A percentile compares a stretch with the other conserved stretches of the same genome.
Evolutionary conservation across 1,140 invertebrate genomes (phyloP).

Genomic region (Subanguina moxae): DNA sequence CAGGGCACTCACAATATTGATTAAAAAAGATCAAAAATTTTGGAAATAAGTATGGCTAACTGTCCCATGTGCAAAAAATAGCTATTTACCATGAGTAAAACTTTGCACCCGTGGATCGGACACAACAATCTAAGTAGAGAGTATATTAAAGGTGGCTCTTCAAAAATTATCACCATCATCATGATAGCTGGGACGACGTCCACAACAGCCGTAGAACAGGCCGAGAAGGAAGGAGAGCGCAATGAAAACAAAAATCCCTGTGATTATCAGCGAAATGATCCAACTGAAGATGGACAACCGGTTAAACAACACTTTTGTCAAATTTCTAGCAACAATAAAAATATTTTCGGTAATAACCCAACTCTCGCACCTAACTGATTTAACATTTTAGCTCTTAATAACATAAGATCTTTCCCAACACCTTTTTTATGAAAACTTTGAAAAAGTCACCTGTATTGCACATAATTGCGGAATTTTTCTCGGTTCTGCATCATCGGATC

Average conservation of each 20-base stretch:
- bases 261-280: conserved; percentile 47
- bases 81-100: conserved; percentile 52
- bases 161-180: conserved; percentile 37
- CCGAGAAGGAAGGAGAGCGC: conserved; percentile 52
- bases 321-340: too few species aligned
- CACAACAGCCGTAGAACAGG: conserved; percentile 57
- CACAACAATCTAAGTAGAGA: conserved; percentile 46
- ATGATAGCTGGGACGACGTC: conserved; percentile 52
- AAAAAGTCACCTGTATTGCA: conserved; percentile 20
- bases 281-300: too few species aligned
- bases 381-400: too few species aligned
- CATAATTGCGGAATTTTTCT: conserved; percentile 16
- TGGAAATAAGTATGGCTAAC: too few species aligned
- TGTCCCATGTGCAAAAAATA: conserved; percentile 14
- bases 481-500: conserved; percentile 30
- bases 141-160: too few species aligned
- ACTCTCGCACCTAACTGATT: too few species aligned
- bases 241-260: conserved; percentile 54
- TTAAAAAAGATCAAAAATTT: too few species aligned
- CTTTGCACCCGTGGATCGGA: conserved; percentile 49
- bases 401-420: too few species aligned
- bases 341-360: too few species aligned
- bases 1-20: too few species aligned
- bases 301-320: conserved; percentile 3
- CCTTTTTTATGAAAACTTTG: neutral